Evolutionary conservation across 2,888 invertebrate species (phyloP).

Genomic region (Microctonus brassicae): DNA sequence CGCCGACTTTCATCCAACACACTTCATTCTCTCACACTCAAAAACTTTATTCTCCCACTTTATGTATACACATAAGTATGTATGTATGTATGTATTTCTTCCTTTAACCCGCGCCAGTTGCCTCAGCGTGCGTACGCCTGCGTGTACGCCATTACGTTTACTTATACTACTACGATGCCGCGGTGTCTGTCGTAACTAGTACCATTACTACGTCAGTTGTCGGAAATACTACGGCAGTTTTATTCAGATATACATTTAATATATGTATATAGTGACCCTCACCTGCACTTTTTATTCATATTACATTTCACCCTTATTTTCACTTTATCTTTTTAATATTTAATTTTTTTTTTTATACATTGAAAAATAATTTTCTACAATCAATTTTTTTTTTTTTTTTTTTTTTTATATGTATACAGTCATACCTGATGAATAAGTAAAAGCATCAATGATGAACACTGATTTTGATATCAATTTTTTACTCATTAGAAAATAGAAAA

Average conservation of each 20-base stretch:
- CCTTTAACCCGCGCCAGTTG: constrained; percentile 15
- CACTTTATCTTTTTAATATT: not conserved
- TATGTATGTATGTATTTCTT: too few relatives aligned
- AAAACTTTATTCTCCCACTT: constrained; percentile 24
- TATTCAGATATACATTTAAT: too few relatives aligned
- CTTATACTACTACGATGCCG: constrained; percentile 46
- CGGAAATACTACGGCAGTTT: constrained; percentile 44
- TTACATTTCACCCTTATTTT: constrained; percentile 9
- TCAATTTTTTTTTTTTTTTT: not conserved
- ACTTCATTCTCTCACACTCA: constrained; percentile 25
- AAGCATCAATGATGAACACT: too few relatives aligned
- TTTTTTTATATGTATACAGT: too few relatives aligned
- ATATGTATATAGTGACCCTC: not conserved
- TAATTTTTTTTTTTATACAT: too few relatives aligned
- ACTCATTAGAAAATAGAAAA: too few relatives aligned
- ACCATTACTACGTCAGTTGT: constrained; percentile 44
- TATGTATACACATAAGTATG: constrained; percentile 39
- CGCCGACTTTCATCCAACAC: not conserved
- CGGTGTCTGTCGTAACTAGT: constrained; percentile 30
- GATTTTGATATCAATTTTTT: too few relatives aligned
- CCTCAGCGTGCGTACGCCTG: constrained; percentile 60
- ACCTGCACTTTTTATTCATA: not conserved
- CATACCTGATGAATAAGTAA: too few relatives aligned
- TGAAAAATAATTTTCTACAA: too few relatives aligned
- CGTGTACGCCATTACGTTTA: constrained; percentile 59